These are phyloP conservation scores for Menidia beryllina DNA, from an alignment of 2,113 vertebrate genomes.

Conservation along the genomic window DNA sequence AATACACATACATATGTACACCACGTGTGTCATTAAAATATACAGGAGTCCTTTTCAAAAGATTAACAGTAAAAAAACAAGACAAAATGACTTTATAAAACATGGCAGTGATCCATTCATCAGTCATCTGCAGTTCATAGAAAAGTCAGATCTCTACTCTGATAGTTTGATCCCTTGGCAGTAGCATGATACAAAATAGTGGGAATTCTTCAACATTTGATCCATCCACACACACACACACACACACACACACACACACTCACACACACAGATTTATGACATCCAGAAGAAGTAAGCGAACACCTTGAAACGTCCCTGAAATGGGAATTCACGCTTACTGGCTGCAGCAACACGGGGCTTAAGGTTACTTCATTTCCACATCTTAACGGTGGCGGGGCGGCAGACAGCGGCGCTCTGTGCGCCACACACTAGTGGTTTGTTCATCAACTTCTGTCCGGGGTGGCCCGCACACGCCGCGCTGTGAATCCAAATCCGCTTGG, in stretches of 20 bases:
- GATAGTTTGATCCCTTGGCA: constrained; percentile 72
- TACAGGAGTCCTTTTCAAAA: constrained; percentile 88
- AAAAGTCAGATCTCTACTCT: constrained; percentile 76
- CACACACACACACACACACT: constrained; percentile 19
- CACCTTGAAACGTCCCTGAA: constrained; percentile 24
- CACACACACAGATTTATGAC: constrained; percentile 10
- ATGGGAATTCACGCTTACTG: constrained; percentile 12
- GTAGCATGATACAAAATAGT: constrained; percentile 65
- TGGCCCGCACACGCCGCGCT: constrained; percentile 27
- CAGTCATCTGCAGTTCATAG: constrained; percentile 85
- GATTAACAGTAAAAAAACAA: constrained; percentile 86
- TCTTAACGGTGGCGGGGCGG: constrained; percentile 22
- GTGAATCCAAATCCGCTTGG: constrained; percentile 12
- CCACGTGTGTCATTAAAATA: constrained; percentile 78
- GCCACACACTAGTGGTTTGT: constrained; percentile 63
- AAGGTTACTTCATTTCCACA: constrained; percentile 39
- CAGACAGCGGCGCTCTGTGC: constrained; percentile 23
- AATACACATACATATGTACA: constrained; percentile 85
- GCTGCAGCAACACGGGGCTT: constrained; percentile 39
- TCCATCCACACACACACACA: constrained; percentile 35
- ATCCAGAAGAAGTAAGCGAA: constrained; percentile 22
- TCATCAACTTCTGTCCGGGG: constrained; percentile 29
- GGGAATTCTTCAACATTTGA: constrained; percentile 50
- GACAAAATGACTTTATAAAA: constrained; percentile 88
- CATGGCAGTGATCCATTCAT: constrained; percentile 91